Conservation (phyloP, 2,113 vertebrate genomes). For the Anarhynchus alexandrinus region DNA sequence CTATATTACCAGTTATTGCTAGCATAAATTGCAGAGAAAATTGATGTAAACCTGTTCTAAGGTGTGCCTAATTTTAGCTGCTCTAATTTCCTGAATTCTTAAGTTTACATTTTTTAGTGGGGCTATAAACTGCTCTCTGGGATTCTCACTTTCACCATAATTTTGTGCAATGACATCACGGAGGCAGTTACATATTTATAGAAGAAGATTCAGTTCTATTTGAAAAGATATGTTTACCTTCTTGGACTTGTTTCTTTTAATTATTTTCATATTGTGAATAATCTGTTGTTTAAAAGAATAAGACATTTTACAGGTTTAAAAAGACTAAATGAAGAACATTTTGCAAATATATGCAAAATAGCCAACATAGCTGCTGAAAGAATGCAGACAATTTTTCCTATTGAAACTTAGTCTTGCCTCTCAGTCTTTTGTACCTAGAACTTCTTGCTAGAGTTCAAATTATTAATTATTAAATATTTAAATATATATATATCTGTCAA, state of each 20-base stretch:
- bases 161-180: neutral
- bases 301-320: neutral
- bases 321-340: neutral
- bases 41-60: neutral
- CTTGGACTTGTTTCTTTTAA: neutral
- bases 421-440: neutral
- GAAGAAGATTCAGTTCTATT: neutral
- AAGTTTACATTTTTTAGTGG: neutral
- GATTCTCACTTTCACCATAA: neutral
- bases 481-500: neutral
- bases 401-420: neutral
- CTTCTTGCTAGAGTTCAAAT: neutral
- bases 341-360: neutral
- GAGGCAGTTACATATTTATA: neutral
- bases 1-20: neutral
- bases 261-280: neutral
- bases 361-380: neutral
- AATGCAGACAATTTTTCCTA: neutral
- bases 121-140: neutral
- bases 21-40: constrained; percentile 2
- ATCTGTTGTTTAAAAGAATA: neutral
- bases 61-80: neutral
- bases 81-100: neutral
- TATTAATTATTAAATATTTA: neutral
- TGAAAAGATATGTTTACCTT: neutral